Conservation (phyloP, 2,797 vertebrate species). For the Lophura swinhoii region DNA sequence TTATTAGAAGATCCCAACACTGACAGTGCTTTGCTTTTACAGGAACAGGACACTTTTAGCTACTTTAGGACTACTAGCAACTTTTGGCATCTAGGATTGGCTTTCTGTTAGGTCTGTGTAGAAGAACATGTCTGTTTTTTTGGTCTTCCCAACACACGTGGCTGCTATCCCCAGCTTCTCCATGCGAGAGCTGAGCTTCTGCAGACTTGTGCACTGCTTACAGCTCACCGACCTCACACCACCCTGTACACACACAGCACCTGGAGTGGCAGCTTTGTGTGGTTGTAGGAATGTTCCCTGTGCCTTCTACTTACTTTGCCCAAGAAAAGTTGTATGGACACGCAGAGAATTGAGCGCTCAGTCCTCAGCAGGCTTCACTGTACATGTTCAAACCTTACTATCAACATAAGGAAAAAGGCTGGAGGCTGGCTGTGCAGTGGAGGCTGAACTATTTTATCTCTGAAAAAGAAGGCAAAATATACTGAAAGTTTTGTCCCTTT, state of each 20-base stretch:
- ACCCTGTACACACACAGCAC: neutral
- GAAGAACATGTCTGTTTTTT: neutral
- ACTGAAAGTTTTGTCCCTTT: neutral
- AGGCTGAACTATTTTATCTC: neutral
- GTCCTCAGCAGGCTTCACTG: neutral
- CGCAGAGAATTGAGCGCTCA: neutral
- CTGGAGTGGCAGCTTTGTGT: neutral
- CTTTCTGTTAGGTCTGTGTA: neutral
- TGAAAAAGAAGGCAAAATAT: neutral
- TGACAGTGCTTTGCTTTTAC: neutral
- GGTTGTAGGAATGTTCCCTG: neutral
- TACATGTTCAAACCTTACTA: neutral
- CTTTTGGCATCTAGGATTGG: neutral
- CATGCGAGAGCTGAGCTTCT: neutral
- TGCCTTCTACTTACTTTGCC: neutral
- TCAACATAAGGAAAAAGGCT: neutral
- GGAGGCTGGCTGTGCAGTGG: neutral
- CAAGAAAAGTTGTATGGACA: rapidly evolving
- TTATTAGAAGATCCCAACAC: neutral
- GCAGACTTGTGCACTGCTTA: neutral
- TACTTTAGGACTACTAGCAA: neutral
- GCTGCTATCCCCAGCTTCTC: neutral
- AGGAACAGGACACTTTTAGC: neutral
- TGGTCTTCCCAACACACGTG: neutral
- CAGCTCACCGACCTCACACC: neutral